phyloP scores from a whole-genome alignment of 2,888 invertebrate genomes.

The Neoaliturus tenellus region DNA sequence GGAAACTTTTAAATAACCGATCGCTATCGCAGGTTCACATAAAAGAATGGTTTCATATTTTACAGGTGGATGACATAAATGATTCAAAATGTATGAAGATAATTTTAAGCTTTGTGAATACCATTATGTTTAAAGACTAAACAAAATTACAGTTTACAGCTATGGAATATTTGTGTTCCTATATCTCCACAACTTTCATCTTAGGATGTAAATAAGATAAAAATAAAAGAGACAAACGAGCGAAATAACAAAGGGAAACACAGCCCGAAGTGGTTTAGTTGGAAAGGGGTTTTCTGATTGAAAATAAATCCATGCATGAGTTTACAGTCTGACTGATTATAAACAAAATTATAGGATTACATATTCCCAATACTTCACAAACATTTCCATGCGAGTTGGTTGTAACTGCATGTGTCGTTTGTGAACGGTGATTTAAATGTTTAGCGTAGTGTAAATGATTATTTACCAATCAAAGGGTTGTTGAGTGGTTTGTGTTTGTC shows the following conservation, averaged over 20 bases:
- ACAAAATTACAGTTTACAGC: too few species aligned
- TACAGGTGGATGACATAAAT: too few species aligned
- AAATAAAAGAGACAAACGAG: not conserved
- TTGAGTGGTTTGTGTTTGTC: not conserved
- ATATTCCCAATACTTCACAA: not conserved
- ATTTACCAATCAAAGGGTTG: not conserved
- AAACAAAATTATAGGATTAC: constrained; percentile 20
- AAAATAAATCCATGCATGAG: constrained; percentile 30
- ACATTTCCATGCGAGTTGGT: constrained; percentile 11
- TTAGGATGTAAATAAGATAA: too few species aligned
- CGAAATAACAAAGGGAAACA: not conserved
- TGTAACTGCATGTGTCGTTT: not conserved
- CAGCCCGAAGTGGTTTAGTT: not conserved
- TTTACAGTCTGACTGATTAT: constrained; percentile 14
- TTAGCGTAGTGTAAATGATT: not conserved
- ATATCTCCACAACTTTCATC: too few species aligned
- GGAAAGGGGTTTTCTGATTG: constrained; percentile 1
- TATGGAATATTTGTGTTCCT: too few species aligned
- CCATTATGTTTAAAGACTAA: too few species aligned
- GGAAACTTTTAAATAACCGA: too few species aligned
- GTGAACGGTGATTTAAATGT: not conserved
- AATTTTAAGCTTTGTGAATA: too few species aligned
- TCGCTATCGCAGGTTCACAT: too few species aligned
- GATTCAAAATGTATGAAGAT: too few species aligned
- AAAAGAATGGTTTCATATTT: too few species aligned